Evolutionary conservation across 2,888 invertebrate species (phyloP), one percentile per base, ranked within the genome.

Genomic region (Harmothoe impar): DNA sequence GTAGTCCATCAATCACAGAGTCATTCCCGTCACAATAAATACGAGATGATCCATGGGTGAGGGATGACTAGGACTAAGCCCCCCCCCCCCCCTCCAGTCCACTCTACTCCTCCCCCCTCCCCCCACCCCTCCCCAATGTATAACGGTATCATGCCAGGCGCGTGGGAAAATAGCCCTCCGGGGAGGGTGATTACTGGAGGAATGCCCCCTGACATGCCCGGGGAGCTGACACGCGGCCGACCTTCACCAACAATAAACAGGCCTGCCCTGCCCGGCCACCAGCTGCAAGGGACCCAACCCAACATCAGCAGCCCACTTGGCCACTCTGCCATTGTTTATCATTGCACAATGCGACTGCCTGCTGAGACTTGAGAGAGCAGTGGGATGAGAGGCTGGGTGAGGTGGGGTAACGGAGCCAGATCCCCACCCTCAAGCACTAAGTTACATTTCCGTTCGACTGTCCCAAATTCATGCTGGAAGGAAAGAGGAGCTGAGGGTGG

Each of bases 251-350:
- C 72, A 72, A 72, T 72, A 72, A 72, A 72, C 72, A 72, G 77
- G 17, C 29, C 77, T 25, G 77, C 77, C 31, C 77, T 25, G 31
- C 77, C 77, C 77, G 25, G 77, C 77, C n/a, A n/a, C 77, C 77
- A 29, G 77, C 77, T 31, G n/a, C 20, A 15, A 7, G 10, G 5
- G 17, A 3, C 77, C 77, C 77, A 77, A 3, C 25, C 77, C 31
- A 17, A 25, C 62, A 23, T 25, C 5, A 23, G 23, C 62, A 62
- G 62, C 62, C 20, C 62, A 62, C 62, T n/a, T 25, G 29, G 15
- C 72, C 72, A 72, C 0, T 72, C 29, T 1, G 72, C 72, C 72
- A 72, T 72, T 72, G 72, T 72, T 72, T 72, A 72, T 72, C 29
- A 29, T 29, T 29, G 29, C 29, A 72, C 29, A 72, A 29, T 72